These are phyloP conservation scores for Gobiocypris rarus DNA, from an alignment of 2,113 vertebrate species.

Conservation along the genomic window DNA sequence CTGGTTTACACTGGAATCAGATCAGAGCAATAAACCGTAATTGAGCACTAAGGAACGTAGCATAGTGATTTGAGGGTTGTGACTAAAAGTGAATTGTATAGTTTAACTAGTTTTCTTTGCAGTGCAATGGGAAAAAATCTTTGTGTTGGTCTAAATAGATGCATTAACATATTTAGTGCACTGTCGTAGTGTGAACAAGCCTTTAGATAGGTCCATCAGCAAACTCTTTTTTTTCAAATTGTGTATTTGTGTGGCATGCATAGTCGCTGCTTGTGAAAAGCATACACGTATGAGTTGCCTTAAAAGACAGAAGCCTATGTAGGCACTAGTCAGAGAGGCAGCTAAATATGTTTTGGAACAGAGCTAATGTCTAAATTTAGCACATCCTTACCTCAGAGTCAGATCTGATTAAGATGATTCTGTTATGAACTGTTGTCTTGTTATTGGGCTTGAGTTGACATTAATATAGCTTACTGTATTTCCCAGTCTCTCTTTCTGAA, in stretches of 20 bases:
- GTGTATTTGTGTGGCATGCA: too few relatives aligned
- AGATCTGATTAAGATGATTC: conserved; percentile 22
- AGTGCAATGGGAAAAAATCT: too few relatives aligned
- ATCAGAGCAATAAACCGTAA: too few relatives aligned
- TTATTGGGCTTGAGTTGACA: conserved; percentile 9
- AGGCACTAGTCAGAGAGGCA: not conserved
- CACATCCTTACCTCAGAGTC: not conserved
- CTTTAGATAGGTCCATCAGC: not conserved
- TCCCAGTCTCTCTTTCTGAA: not conserved
- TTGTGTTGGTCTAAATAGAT: not conserved
- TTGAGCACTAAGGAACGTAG: too few relatives aligned
- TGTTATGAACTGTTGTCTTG: not conserved
- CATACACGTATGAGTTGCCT: too few relatives aligned
- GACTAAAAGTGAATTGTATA: too few relatives aligned
- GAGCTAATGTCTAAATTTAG: conserved; percentile 17
- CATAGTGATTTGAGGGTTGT: too few relatives aligned
- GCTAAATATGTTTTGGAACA: not conserved
- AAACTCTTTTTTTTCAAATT: not conserved
- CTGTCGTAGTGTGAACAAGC: not conserved
- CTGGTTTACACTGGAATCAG: too few relatives aligned
- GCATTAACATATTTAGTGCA: not conserved
- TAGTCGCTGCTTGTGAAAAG: too few relatives aligned
- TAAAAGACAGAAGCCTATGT: conserved; percentile 2
- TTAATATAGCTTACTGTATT: not conserved
- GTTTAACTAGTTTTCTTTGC: too few relatives aligned